These are phyloP conservation scores for Rotaria sp. DNA, from an alignment of 2,888 invertebrate species.

Conservation along the genomic window DNA sequence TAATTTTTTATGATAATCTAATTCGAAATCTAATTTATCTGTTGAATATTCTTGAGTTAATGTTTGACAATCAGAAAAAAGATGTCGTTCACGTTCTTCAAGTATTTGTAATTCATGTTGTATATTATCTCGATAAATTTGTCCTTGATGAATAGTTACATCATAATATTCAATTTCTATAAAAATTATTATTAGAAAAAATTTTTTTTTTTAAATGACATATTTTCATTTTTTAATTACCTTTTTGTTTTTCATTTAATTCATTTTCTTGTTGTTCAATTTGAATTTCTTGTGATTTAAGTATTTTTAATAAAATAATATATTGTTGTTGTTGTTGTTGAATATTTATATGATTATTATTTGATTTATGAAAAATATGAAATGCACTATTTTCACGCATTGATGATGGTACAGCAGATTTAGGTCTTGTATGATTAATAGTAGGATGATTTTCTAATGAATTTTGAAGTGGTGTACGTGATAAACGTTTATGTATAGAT, in stretches of 20 bases:
- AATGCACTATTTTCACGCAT: background rate
- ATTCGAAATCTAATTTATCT: background rate
- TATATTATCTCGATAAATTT: background rate
- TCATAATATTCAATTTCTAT: background rate
- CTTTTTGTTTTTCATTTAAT: slow-evolving; percentile 5
- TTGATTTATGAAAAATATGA: background rate
- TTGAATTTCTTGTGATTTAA: slow-evolving; percentile 25
- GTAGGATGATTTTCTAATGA: background rate
- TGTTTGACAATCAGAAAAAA: background rate
- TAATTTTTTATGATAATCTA: background rate
- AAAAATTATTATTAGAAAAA: background rate
- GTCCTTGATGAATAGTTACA: background rate
- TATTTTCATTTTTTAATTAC: background rate
- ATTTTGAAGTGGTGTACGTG: background rate
- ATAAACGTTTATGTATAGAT: background rate
- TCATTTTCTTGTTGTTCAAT: slow-evolving; percentile 13
- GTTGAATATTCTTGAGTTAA: background rate
- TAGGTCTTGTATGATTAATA: background rate
- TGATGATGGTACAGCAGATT: background rate
- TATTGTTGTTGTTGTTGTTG: slow-evolving; percentile 13
- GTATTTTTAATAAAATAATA: background rate
- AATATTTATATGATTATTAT: background rate
- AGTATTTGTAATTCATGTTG: background rate
- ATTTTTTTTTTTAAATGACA: background rate
- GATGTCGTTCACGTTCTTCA: background rate